These are phyloP conservation scores for Hippocampus zosterae DNA, from an alignment of 2,113 vertebrate genomes.

Conservation along the genomic window DNA sequence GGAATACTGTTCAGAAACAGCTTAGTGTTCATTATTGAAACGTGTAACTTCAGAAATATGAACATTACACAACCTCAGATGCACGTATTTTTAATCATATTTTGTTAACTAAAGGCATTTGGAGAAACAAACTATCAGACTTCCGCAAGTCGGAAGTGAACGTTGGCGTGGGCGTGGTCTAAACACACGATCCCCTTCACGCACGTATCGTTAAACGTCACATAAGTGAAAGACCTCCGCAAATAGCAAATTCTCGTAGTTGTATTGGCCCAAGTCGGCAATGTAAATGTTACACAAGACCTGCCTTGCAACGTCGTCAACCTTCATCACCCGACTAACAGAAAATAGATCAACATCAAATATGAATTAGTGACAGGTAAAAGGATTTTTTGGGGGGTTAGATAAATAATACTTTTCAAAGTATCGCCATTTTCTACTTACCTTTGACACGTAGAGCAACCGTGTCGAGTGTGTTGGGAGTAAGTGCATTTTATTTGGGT, in stretches of 20 bases:
- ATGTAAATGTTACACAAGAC: not conserved
- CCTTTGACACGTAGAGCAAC: not conserved
- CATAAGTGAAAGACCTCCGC: not conserved
- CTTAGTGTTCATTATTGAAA: not conserved
- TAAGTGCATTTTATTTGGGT: not conserved
- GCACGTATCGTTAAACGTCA: slow-evolving; percentile 1
- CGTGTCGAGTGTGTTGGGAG: not conserved
- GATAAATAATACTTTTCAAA: not conserved
- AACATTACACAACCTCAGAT: no score
- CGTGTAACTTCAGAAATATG: not conserved
- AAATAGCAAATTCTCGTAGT: not conserved
- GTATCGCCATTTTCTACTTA: not conserved
- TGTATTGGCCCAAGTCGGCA: not conserved
- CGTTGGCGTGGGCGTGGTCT: not conserved
- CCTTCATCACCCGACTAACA: not conserved
- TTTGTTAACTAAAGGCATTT: no score
- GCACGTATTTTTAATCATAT: no score
- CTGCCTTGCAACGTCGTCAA: not conserved
- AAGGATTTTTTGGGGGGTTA: not conserved
- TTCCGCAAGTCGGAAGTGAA: not conserved
- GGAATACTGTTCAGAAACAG: not conserved
- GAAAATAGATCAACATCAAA: not conserved
- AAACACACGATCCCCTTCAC: not conserved
- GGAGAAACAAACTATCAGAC: not conserved
- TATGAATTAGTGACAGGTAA: not conserved